phyloP scores from a whole-genome alignment of 1,140 invertebrate genomes.

The Halyomorpha halys region DNA sequence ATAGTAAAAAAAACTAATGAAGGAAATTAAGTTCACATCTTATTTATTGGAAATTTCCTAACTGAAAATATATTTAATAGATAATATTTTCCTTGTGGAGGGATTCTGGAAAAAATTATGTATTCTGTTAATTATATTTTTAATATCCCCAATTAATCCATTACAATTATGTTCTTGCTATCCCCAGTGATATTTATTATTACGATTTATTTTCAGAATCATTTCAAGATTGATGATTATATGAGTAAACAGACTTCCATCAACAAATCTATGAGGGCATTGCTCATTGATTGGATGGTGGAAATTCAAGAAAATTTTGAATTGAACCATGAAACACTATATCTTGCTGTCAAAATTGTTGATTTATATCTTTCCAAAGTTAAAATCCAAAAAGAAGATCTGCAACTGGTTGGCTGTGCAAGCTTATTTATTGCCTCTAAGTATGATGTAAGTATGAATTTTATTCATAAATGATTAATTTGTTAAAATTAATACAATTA shows the following conservation, averaged over 20 bases:
- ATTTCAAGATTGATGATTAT: constrained; percentile 29
- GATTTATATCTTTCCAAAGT: constrained; percentile 76
- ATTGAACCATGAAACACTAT: constrained; percentile 95
- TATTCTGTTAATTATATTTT: too few relatives aligned
- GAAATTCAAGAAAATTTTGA: constrained; percentile 97
- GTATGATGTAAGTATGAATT: constrained; percentile 68
- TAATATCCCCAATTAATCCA: too few relatives aligned
- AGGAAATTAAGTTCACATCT: too few relatives aligned
- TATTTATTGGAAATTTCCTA: too few relatives aligned
- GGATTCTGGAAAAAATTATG: too few relatives aligned
- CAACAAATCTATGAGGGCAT: constrained; percentile 71
- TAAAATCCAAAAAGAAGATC: constrained; percentile 54
- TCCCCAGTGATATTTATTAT: too few relatives aligned
- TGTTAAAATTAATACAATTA: too few relatives aligned
- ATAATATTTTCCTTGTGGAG: too few relatives aligned
- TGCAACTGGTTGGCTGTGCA: constrained; percentile 85
- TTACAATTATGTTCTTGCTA: too few relatives aligned
- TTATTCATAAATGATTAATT: neutral
- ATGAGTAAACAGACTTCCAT: constrained; percentile 29
- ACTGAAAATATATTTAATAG: too few relatives aligned
- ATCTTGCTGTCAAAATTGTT: constrained; percentile 89
- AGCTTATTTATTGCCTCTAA: constrained; percentile 90
- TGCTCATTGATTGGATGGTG: constrained; percentile 97
- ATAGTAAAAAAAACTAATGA: too few relatives aligned
- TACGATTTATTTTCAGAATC: constrained; percentile 31